Conservation (phyloP, 2,797 vertebrate genomes). For the Holocentrus rufus region DNA sequence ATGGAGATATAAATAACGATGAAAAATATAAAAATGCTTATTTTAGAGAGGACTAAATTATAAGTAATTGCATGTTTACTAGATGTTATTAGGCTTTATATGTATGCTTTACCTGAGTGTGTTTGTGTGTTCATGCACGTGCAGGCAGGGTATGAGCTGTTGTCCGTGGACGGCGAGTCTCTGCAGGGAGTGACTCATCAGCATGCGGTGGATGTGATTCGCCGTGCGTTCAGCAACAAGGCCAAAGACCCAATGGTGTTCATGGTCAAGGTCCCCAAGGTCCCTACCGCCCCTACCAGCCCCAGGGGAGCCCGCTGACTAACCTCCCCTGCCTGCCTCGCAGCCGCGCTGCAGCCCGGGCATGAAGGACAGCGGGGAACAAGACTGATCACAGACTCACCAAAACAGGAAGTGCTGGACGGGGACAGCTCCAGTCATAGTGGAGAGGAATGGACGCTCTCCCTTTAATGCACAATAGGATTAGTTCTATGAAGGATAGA, state of each 20-base stretch:
- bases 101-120: not conserved
- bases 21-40: not conserved
- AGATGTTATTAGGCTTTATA: no score
- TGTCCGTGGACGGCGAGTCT: conserved; percentile 91
- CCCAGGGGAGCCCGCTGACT: conserved; percentile 64
- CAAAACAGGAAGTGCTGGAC: conserved; percentile 36
- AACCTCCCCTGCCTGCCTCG: conserved; percentile 40
- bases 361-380: conserved; percentile 47
- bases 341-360: conserved; percentile 21
- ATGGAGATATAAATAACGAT: not conserved
- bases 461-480: conserved; percentile 2
- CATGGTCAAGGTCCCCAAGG: conserved; percentile 88
- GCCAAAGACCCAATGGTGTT: conserved; percentile 94
- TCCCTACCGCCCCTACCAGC: conserved; percentile 22
- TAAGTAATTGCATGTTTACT: no score
- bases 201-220: conserved; percentile 92
- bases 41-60: no score
- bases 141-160: conserved; percentile 91
- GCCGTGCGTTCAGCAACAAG: conserved; percentile 93
- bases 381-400: not conserved
- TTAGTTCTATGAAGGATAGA: conserved; percentile 24
- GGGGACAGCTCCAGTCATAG: conserved; percentile 12
- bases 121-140: conserved; percentile 26
- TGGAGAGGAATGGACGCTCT: conserved; percentile 9
- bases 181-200: conserved; percentile 93